Base-by-base conservation (phyloP, 2,113 vertebrate species). In the Xyliphius kryptos region DNA sequence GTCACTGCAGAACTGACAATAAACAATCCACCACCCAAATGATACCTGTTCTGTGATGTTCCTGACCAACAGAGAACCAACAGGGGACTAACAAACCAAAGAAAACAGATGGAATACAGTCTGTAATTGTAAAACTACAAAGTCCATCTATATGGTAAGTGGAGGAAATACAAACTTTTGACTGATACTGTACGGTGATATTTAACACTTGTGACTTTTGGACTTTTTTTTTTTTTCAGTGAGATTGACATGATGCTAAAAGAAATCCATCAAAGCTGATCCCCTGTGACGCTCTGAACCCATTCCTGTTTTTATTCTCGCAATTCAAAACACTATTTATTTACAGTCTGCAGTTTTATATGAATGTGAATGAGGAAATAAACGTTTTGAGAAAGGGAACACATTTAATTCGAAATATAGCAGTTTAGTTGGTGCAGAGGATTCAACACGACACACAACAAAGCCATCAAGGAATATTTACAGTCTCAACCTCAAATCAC, bases 161-260 rank as follows among this genome's bases (percentile, higher is more conserved):
- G 26, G 2, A 32, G 26, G 26, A 32, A 32, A 32, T 32, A 2
- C 4, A 26, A 32, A 32, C 26, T 32, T 32, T 32, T 32, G 26
- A 32, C 26, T 32, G 4, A 6, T 32, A 32, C 26, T 32, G 26
- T 1, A 2, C 7, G 26, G 22, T 26, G 22, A 26, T n/a, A n/a
- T n/a, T 26, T 26, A 26, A 26, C 22, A 26, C 22, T 26, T 26
- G 6, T 3, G 22, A 26, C 22, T 26, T 32, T 32, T 6, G 4
- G 26, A 32, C 26, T 32, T 20, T 62, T 15, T 61, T 68, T 41
- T 26, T 12, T 57, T 52, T 51, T 38, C 63, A 89, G 86, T 61
- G 75, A 85, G 62, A 78, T 86, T 66, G 77, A 88, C 43, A 56
- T 52, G 6, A 20, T 74, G 69, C 70, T 87, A 69, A 66, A 71